A percentile compares a stretch with the other conserved stretches of the same genome.
Conservation (phyloP, 1,140 invertebrate species). For the Drosophila elegans region DNA sequence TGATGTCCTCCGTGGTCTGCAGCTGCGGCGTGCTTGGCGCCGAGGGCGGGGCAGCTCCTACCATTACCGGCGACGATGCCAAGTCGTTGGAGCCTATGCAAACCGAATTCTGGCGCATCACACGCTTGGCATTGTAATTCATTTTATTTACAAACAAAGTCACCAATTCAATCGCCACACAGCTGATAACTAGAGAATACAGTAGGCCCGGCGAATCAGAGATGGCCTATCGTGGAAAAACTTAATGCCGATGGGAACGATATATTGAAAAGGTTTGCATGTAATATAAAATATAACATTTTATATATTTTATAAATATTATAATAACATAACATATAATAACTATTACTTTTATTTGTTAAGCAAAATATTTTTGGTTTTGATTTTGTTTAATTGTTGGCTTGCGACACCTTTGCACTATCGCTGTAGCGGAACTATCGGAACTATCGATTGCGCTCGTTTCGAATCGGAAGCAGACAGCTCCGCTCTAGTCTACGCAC, state of each 20-base stretch:
- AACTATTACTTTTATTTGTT: too few species aligned
- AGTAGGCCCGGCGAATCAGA: neutral
- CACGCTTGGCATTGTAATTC: constrained; percentile 71
- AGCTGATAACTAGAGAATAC: constrained; percentile 14
- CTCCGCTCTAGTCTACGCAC: constrained; percentile 34
- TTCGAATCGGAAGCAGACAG: neutral
- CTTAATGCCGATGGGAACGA: neutral
- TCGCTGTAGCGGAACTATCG: neutral
- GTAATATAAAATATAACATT: too few species aligned
- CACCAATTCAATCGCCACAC: neutral
- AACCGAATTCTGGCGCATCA: constrained; percentile 67
- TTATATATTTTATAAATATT: too few species aligned
- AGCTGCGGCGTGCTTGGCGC: constrained; percentile 61
- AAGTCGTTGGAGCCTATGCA: constrained; percentile 51
- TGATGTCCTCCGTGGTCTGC: constrained; percentile 58
- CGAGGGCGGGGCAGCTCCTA: constrained; percentile 39
- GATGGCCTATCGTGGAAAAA: neutral
- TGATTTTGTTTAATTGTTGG: neutral
- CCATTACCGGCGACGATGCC: constrained; percentile 52
- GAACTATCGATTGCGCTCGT: neutral
- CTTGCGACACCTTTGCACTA: neutral
- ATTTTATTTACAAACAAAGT: constrained; percentile 32
- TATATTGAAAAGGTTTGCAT: too few species aligned
- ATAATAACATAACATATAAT: too few species aligned
- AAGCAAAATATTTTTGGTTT: too few species aligned